phyloP scores from a whole-genome alignment of 2,888 invertebrate species.

The Phania funesta region DNA sequence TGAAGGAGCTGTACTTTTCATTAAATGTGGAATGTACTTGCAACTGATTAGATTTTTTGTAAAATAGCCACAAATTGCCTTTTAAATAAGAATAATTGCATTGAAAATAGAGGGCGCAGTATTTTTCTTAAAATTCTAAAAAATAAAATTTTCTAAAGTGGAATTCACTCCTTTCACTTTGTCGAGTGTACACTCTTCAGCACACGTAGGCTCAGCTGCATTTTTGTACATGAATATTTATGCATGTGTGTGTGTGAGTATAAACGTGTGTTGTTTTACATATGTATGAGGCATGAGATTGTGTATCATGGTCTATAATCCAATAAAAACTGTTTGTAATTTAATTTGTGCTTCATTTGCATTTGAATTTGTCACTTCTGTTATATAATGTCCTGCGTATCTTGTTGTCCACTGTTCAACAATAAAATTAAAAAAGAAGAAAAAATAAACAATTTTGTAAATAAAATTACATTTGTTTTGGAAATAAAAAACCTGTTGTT shows the following conservation, averaged over 20 bases:
- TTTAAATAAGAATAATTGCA: too few relatives aligned
- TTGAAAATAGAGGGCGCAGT: too few relatives aligned
- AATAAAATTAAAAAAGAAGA: slow-evolving; percentile 45
- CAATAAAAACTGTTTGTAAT: slow-evolving; percentile 80
- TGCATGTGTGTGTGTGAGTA: neutral
- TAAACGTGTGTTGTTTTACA: neutral
- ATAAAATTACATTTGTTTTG: slow-evolving; percentile 54
- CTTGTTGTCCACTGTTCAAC: slow-evolving; percentile 59
- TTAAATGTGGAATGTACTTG: too few relatives aligned
- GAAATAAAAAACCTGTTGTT: slow-evolving; percentile 60
- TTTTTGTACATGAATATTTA: slow-evolving; percentile 28
- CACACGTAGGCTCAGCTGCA: slow-evolving; percentile 64
- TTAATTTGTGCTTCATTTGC: slow-evolving; percentile 81
- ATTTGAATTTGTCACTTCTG: slow-evolving; percentile 78
- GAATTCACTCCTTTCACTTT: neutral
- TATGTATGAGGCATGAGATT: slow-evolving; percentile 23
- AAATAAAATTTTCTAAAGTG: neutral
- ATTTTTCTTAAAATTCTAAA: too few relatives aligned
- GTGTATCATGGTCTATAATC: slow-evolving; percentile 74
- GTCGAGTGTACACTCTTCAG: neutral
- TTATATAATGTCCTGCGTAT: slow-evolving; percentile 63
- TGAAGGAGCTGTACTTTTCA: too few relatives aligned
- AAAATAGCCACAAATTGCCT: too few relatives aligned
- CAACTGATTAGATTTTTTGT: too few relatives aligned
- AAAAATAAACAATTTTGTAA: slow-evolving; percentile 57